Percentiles rank a stretch among this genome's conserved stretches.
Evolutionary conservation across 2,797 vertebrate genomes (phyloP).

Genomic region (Chelon labrosus): DNA sequence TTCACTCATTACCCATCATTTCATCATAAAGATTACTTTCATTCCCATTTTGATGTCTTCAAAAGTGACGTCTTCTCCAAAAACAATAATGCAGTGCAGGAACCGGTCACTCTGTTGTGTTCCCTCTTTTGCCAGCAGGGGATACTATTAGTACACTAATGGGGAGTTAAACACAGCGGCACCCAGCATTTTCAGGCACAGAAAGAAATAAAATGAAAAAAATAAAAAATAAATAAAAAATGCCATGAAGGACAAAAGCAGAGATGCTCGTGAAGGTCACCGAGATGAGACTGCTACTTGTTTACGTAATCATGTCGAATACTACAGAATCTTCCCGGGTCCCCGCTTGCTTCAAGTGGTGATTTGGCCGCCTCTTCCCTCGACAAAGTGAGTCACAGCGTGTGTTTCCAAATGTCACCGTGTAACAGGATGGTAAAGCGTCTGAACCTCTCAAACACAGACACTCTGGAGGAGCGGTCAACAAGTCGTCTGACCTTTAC

Average conservation of each 20-base stretch:
- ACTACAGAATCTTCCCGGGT: slow-evolving; percentile 36
- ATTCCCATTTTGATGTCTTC: not conserved
- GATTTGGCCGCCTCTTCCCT: slow-evolving; percentile 48
- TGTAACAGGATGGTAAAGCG: slow-evolving; percentile 39
- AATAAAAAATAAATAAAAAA: not conserved
- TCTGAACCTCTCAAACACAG: slow-evolving; percentile 42
- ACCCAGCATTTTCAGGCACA: slow-evolving; percentile 13
- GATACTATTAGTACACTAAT: slow-evolving; percentile 72
- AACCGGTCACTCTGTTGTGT: slow-evolving; percentile 14
- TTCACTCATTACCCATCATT: not conserved
- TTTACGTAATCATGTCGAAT: slow-evolving; percentile 52
- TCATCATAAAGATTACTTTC: not conserved
- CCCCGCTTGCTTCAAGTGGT: slow-evolving; percentile 23
- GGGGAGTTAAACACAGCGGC: not conserved
- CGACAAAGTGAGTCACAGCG: slow-evolving; percentile 48
- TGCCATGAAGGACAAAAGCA: slow-evolving; percentile 37
- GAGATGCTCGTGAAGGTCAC: slow-evolving; percentile 38
- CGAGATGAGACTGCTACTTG: slow-evolving; percentile 27
- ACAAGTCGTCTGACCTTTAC: slow-evolving; percentile 24
- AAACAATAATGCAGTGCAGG: not conserved
- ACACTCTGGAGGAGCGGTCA: slow-evolving; percentile 9
- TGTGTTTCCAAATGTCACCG: slow-evolving; percentile 66
- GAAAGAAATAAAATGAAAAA: not conserved
- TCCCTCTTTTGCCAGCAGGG: slow-evolving; percentile 75
- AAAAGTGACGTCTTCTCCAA: not conserved